These are phyloP conservation scores for Vannuccia rotundouncinata DNA, from an alignment of 2,888 invertebrate genomes.

Conservation along the genomic window DNA sequence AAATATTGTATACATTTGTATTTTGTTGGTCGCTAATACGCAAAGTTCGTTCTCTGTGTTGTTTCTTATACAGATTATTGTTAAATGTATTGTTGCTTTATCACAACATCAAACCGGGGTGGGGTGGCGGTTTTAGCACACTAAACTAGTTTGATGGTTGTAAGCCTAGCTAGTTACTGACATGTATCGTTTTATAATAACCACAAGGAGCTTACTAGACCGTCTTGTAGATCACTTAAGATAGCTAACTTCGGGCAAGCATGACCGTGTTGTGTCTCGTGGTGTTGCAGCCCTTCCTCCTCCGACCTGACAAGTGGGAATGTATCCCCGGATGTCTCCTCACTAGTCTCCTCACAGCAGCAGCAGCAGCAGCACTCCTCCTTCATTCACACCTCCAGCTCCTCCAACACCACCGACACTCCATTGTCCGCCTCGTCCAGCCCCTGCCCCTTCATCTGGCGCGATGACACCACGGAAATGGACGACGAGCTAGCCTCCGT, in stretches of 20 bases:
- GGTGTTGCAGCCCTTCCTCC: not conserved
- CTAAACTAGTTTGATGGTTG: too few species aligned
- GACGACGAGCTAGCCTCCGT: constrained; percentile 5
- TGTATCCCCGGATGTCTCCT: too few species aligned
- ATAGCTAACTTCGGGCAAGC: not conserved
- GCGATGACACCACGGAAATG: not conserved
- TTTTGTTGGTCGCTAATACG: not conserved
- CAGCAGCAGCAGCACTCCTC: not conserved
- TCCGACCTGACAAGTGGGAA: not conserved
- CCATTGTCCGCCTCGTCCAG: not conserved
- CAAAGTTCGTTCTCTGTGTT: not conserved
- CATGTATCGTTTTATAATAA: too few species aligned
- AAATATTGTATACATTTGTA: not conserved
- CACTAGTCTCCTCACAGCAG: too few species aligned
- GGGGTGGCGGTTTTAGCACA: too few species aligned
- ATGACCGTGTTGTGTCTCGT: not conserved
- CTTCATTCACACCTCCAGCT: not conserved
- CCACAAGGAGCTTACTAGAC: too few species aligned
- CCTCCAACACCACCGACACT: not conserved
- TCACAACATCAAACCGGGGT: too few species aligned
- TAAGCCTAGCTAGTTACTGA: too few species aligned
- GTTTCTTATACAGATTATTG: not conserved
- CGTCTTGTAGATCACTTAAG: too few species aligned
- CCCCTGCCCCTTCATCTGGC: constrained; percentile 4
- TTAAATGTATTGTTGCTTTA: not conserved